Evolutionary conservation across 2,113 vertebrate genomes (phyloP).

Genomic region (Labeo catla): DNA sequence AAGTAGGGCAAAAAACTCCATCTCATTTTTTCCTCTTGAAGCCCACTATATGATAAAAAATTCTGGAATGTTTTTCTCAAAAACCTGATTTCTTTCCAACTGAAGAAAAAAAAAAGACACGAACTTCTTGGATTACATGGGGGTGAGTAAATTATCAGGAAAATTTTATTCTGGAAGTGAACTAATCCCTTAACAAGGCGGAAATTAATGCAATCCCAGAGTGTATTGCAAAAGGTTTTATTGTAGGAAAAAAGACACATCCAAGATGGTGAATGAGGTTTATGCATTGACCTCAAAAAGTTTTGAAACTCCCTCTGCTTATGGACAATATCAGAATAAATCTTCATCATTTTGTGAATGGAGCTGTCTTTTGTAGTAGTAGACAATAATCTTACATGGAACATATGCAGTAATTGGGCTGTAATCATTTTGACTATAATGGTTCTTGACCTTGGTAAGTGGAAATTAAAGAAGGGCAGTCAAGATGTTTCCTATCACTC

Average conservation of each 20-base stretch:
- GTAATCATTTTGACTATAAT: neutral
- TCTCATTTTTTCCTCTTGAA: too few species aligned
- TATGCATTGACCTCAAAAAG: neutral
- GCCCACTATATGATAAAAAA: too few species aligned
- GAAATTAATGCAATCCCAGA: too few species aligned
- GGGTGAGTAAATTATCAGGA: too few species aligned
- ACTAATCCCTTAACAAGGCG: too few species aligned
- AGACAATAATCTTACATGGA: neutral
- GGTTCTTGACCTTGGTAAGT: slow-evolving; percentile 8
- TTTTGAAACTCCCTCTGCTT: neutral
- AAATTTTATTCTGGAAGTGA: too few species aligned
- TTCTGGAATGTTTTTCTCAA: too few species aligned
- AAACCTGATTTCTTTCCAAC: too few species aligned
- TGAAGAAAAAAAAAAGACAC: too few species aligned
- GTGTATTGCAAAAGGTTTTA: neutral
- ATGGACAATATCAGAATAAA: neutral
- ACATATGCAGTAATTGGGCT: neutral
- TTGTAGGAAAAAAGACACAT: neutral
- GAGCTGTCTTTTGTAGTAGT: neutral
- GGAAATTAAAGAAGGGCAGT: neutral
- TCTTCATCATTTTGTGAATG: neutral
- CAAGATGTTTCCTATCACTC: neutral
- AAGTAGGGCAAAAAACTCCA: too few species aligned
- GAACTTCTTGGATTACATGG: too few species aligned
- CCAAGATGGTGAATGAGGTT: neutral